Base-by-base conservation (phyloP, 2,888 invertebrate species). In the Folsomia manolachei region DNA sequence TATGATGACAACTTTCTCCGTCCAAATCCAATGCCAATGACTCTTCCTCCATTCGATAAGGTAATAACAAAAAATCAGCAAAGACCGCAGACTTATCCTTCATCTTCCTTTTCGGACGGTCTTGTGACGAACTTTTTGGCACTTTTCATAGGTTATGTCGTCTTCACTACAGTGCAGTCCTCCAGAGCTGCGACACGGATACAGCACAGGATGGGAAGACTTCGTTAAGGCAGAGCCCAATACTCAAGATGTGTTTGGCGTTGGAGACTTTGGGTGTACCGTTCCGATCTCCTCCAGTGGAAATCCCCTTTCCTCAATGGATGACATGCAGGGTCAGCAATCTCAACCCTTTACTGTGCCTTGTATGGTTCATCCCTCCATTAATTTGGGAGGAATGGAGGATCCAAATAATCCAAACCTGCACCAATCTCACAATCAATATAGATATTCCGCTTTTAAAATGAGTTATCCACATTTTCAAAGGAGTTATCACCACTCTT, bases 1-100 rank as follows among this genome's bases (percentile, higher is more conserved):
- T 88, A 91, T 84, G 94, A 94, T 85, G 94, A 94, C 85, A 91
- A 91, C 69, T 9, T 9, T 39, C 94, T 92, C 85, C 89, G 93
- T 81, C 90, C 93, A 82, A 82, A 82, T n/a, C 82, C 82, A 11
- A 78, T 80, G 27, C 92, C 93, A 39, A 75, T 81, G 63, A 70
- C 76, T 2, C 64, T 80, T 18, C 82, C 82, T n/a, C 88, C 94
- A 0, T n/a, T n/a, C n/a, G n/a, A n/a, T n/a, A n/a, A n/a, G n/a
- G n/a, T n/a, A n/a, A n/a, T n/a, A n/a, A n/a, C n/a, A n/a, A n/a
- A n/a, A n/a, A n/a, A n/a, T n/a, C n/a, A n/a, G n/a, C n/a, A n/a
- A n/a, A n/a, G n/a, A n/a, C n/a, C n/a, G n/a, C n/a, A n/a, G n/a
- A n/a, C n/a, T n/a, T n/a, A n/a, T n/a, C n/a, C n/a, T n/a, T n/a